Percentiles rank a stretch among this genome's conserved stretches.
phyloP scores from a whole-genome alignment of 1,140 invertebrate species.

The Gryllus bimaculatus region DNA sequence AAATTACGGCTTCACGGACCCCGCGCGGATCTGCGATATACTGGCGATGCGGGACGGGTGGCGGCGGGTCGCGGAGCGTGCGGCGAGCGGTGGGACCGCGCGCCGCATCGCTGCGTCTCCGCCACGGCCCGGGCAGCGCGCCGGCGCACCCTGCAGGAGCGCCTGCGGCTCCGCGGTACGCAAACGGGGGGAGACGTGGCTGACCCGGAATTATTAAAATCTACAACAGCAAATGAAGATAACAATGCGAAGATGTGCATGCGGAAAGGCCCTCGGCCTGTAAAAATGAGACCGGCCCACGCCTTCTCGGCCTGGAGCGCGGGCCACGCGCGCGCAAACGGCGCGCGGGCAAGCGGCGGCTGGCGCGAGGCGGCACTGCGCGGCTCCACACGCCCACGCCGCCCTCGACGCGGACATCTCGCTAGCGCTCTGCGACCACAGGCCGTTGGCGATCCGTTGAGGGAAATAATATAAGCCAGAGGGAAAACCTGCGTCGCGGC shows the following conservation, averaged over 20 bases:
- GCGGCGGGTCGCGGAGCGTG: too few species aligned
- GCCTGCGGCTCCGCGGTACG: too few species aligned
- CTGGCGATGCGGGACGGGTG: too few species aligned
- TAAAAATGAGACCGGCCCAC: background rate
- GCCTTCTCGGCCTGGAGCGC: too few species aligned
- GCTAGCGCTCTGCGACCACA: background rate
- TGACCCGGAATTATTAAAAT: background rate
- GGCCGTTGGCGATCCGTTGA: background rate
- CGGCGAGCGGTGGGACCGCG: too few species aligned
- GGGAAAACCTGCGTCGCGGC: background rate
- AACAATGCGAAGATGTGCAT: background rate
- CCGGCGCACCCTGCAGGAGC: too few species aligned
- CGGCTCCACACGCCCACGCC: too few species aligned
- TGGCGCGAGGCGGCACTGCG: background rate
- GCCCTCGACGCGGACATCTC: background rate
- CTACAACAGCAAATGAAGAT: background rate
- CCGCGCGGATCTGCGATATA: too few species aligned
- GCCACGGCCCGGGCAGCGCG: too few species aligned
- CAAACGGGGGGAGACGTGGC: too few species aligned
- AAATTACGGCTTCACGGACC: background rate
- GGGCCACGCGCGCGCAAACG: too few species aligned
- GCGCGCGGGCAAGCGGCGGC: too few species aligned
- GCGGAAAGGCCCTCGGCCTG: background rate
- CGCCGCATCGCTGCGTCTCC: background rate
- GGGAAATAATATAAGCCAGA: background rate